Percentiles rank a stretch among this genome's conserved stretches.
Evolutionary conservation across 2,888 invertebrate species (phyloP).

Genomic region (Isoperla grammatica): DNA sequence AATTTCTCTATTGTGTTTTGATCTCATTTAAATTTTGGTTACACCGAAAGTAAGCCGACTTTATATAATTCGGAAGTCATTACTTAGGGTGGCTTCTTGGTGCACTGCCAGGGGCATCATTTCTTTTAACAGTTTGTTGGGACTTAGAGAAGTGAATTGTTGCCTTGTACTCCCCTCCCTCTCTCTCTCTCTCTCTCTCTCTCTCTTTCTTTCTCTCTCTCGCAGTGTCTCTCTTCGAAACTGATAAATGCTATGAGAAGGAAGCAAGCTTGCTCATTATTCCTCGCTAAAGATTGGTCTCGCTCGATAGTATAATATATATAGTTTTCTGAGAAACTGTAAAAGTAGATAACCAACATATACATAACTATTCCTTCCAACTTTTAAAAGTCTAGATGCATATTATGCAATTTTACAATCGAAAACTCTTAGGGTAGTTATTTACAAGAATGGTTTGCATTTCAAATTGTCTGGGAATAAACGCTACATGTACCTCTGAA

Average conservation of each 20-base stretch:
- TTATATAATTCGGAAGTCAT: conserved; percentile 17
- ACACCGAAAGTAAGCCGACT: not conserved
- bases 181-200: not conserved
- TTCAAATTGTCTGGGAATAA: too few relatives aligned
- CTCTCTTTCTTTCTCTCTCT: too few relatives aligned
- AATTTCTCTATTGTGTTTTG: not conserved
- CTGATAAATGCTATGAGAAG: not conserved
- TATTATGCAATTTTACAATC: too few relatives aligned
- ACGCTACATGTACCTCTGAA: too few relatives aligned
- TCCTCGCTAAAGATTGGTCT: conserved; percentile 1
- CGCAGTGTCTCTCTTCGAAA: not conserved
- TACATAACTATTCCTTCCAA: too few relatives aligned
- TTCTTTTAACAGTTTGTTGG: not conserved
- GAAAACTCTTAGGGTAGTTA: too few relatives aligned
- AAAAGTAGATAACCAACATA: too few relatives aligned
- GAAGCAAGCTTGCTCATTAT: conserved; percentile 1
- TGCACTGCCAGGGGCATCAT: conserved; percentile 1
- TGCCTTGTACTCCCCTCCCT: not conserved
- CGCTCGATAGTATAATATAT: not conserved
- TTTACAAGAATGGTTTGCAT: too few relatives aligned
- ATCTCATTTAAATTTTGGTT: not conserved
- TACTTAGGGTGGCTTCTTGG: not conserved
- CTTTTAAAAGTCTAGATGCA: too few relatives aligned
- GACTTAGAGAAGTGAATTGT: conserved; percentile 9
- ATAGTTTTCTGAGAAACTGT: too few relatives aligned